phyloP scores from a whole-genome alignment of 2,888 invertebrate species.

The Stratiomys singularior region DNA sequence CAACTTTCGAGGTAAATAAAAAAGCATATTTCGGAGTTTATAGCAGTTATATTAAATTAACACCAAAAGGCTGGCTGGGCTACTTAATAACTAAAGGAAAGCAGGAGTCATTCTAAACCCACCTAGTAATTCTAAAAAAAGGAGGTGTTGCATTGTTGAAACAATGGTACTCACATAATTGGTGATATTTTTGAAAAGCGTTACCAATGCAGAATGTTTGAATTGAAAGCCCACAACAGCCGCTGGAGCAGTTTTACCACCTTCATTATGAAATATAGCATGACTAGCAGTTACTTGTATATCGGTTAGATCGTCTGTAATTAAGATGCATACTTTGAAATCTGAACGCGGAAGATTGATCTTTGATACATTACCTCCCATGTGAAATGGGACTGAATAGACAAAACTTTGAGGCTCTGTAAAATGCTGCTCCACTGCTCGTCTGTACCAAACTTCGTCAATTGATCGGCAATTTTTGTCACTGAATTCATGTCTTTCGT shows the following conservation, averaged over 20 bases:
- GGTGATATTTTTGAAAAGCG: slow-evolving; percentile 83
- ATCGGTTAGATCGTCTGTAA: slow-evolving; percentile 64
- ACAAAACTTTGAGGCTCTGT: slow-evolving; percentile 83
- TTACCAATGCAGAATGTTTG: slow-evolving; percentile 78
- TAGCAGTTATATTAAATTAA: too few relatives aligned
- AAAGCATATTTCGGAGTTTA: too few relatives aligned
- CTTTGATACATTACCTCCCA: too few relatives aligned
- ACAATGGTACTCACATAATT: slow-evolving; percentile 72
- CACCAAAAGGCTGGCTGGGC: too few relatives aligned
- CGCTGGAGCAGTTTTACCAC: slow-evolving; percentile 72
- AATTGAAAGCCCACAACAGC: slow-evolving; percentile 84
- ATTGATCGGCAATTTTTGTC: slow-evolving; percentile 80
- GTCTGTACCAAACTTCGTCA: slow-evolving; percentile 89
- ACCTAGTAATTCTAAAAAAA: too few relatives aligned
- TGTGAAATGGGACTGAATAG: slow-evolving; percentile 79
- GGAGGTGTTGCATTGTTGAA: too few relatives aligned
- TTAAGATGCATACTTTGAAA: background rate
- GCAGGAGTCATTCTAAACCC: too few relatives aligned
- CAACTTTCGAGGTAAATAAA: too few relatives aligned
- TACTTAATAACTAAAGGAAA: too few relatives aligned
- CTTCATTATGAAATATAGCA: slow-evolving; percentile 78
- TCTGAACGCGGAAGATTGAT: too few relatives aligned
- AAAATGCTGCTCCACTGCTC: slow-evolving; percentile 88
- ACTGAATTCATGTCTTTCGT: slow-evolving; percentile 76
- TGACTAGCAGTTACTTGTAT: slow-evolving; percentile 87